Evolutionary conservation across 2,888 invertebrate species (phyloP).

Genomic region (Azorinus chamasolen): DNA sequence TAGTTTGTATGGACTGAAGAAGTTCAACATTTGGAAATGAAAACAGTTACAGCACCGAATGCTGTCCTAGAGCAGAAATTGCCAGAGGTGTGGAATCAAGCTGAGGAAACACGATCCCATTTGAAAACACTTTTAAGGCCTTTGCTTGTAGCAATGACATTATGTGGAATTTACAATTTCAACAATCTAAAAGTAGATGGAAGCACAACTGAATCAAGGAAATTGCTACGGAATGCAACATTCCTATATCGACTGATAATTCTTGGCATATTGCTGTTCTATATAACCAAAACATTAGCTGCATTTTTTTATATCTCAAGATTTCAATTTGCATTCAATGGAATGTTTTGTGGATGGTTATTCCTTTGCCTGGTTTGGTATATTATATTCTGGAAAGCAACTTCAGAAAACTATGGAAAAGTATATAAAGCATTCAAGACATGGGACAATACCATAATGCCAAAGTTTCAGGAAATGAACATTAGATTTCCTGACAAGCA

Average conservation of each 20-base stretch:
- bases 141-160: conserved; percentile 19
- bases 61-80: no score
- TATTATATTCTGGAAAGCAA: conserved; percentile 18
- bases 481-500: conserved; percentile 10
- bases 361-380: neutral
- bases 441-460: conserved; percentile 28
- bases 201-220: neutral
- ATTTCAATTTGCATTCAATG: neutral
- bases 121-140: conserved; percentile 9
- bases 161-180: conserved; percentile 31
- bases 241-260: neutral
- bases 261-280: neutral
- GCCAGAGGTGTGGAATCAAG: no score
- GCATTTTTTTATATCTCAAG: conserved; percentile 19
- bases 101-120: no score
- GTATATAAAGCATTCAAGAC: conserved; percentile 2
- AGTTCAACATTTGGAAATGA: no score
- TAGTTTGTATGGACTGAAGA: no score
- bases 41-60: no score
- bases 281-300: neutral
- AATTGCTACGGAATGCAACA: neutral
- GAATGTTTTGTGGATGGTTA: conserved; percentile 11
- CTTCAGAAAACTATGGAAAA: conserved; percentile 19
- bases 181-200: conserved; percentile 13
- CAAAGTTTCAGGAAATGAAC: conserved; percentile 12